phyloP scores from a whole-genome alignment of 2,113 vertebrate species.

The Dipodomys stephensi region DNA sequence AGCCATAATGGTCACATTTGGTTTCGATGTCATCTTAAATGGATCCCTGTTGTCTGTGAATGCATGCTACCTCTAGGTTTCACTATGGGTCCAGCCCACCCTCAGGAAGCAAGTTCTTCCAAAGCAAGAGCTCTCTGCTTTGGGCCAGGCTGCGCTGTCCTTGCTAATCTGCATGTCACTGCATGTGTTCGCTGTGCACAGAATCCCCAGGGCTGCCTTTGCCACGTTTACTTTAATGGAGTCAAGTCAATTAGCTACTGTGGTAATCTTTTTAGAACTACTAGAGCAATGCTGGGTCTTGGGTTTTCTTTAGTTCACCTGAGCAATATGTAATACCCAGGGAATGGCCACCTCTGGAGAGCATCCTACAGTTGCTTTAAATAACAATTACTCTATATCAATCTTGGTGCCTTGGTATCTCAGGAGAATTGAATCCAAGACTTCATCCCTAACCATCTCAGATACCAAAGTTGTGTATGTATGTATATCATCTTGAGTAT shows the following conservation, averaged over 20 bases:
- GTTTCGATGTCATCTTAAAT: slow-evolving; percentile 84
- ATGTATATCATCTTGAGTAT: neutral
- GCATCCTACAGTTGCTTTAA: too few species aligned
- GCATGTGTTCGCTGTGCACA: slow-evolving; percentile 82
- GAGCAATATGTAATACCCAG: neutral
- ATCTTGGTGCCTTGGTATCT: neutral
- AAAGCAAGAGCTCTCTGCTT: slow-evolving; percentile 54
- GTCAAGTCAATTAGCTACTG: neutral
- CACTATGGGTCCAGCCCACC: neutral
- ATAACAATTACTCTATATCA: neutral
- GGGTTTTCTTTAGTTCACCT: neutral
- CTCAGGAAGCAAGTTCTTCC: slow-evolving; percentile 58
- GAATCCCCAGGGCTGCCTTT: slow-evolving; percentile 69
- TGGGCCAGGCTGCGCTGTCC: slow-evolving; percentile 10
- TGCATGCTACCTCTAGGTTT: slow-evolving; percentile 82
- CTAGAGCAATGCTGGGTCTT: neutral
- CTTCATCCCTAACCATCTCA: neutral
- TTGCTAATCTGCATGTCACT: slow-evolving; percentile 79
- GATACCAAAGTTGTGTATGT: neutral
- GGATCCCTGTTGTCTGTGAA: slow-evolving; percentile 92
- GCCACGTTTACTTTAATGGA: slow-evolving; percentile 50
- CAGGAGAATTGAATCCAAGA: neutral
- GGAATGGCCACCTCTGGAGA: neutral
- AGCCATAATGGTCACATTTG: slow-evolving; percentile 81
- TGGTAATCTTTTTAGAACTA: slow-evolving; percentile 22